Base-by-base conservation (phyloP, 64 coral and sea anemone genomes). In the Actinia tenebrosa region DNA sequence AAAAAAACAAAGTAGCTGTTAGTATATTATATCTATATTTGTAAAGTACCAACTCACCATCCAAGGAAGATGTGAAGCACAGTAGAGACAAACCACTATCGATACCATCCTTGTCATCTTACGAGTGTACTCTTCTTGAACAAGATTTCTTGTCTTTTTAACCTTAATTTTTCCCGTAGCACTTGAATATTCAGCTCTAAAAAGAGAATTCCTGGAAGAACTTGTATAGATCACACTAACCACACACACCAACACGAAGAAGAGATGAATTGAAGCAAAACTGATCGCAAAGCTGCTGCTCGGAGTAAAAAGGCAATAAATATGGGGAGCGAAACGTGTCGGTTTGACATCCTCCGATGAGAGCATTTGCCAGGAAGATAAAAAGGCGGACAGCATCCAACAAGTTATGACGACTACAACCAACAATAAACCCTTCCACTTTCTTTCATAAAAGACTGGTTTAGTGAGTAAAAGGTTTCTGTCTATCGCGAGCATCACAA, bases 271-370 rank as follows among this genome's bases (percentile, higher is more conserved):
- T 54, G 78, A 8, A 3, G 86, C 79, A 56, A 92, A 87, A 43
- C 87, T 85, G 13, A 61, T 20, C 3, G 75, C 85, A 58, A 87
- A 87, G 22, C 50, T 22, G 22, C 77, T 87, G 14, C 87, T 42
- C 17, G 86, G 52, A 20, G 59, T 47, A 19, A 92, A 92, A 63
- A 92, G 63, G 23, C 90, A 92, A 92, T 87, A 87, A 25, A 81
- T 75, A 19, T 60, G 44, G 6, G 23, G 3, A 26, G 85, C 81
- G 27, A 87, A 43, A 2, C 86, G 56, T 27, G 86, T 23, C 3
- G 83, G 83, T 42, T 61, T 64, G 30, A 64, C 83, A 83, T 43
- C 23, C 2, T 87, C 64, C 30, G 30, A 0, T 71, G 56, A 62
- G 5, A 92, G 23, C 4, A 92, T 83, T 37, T 85, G 90, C 85